A percentile compares a stretch with the other conserved stretches of the same genome.
Conservation (phyloP, 1,140 invertebrate species). For the Psilanteris sp. region DNA sequence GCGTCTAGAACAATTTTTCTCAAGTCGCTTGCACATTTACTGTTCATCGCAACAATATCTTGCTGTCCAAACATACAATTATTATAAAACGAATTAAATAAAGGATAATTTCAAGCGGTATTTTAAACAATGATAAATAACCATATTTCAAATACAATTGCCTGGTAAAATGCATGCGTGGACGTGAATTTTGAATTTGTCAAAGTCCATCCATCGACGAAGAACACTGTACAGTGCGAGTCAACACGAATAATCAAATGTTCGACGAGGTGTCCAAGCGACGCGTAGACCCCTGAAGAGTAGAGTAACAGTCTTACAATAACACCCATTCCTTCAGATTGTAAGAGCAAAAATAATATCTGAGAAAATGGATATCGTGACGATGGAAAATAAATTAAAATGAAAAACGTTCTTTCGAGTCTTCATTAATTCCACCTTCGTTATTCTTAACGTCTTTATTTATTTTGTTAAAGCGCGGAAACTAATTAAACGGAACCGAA, state of each 20-base stretch:
- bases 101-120: constrained; percentile 16
- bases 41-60: constrained; percentile 52
- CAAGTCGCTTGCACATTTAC: constrained; percentile 48
- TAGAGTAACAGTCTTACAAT: constrained; percentile 52
- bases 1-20: constrained; percentile 39
- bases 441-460: no score
- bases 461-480: no score
- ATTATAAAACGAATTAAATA: constrained; percentile 14
- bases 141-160: constrained; percentile 8
- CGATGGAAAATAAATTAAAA: constrained; percentile 57
- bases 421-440: constrained; percentile 14
- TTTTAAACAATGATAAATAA: constrained; percentile 8
- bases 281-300: constrained; percentile 31
- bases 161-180: constrained; percentile 14
- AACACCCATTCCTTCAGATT: constrained; percentile 39
- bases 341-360: constrained; percentile 42
- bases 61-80: constrained; percentile 48
- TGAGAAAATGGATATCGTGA: constrained; percentile 45
- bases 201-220: constrained; percentile 44
- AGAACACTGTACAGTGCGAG: constrained; percentile 22
- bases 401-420: constrained; percentile 29
- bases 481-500: no score
- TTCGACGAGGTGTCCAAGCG: constrained; percentile 35
- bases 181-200: constrained; percentile 41
- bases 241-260: constrained; percentile 35